Evolutionary conservation across 2,888 invertebrate species (phyloP), one percentile per base, ranked within the genome.

Genomic region (Cantharis rufa): DNA sequence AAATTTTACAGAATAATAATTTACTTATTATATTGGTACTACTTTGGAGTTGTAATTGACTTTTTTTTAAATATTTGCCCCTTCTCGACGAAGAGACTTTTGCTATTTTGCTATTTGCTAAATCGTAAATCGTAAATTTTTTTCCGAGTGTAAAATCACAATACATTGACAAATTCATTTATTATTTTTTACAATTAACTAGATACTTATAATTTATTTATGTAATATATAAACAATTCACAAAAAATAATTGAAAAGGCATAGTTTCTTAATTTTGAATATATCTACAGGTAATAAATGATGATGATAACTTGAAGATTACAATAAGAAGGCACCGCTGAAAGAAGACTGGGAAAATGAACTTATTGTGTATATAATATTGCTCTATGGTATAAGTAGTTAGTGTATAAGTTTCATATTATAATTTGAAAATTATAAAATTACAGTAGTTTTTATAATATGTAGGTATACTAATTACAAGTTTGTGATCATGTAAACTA

Each of bases 241-340:
- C 18, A 16, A 66, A 21, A 66, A 21, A 66, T 66, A 66, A 66
- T 66, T 69, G 7, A 74, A 69, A 72, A 72, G 75, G 74, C 70
- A 78, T 71, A 71, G 72, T 72, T 72, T 75, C 28, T 48, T 74
- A 68, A 71, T 70, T 74, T 77, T 71, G 62, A 27, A 48, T 18
- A 68, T 77, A 77, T 86, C 86, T 86, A 86, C 86, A 86, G 85
- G 86, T 87, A 28, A 10, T 28, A 85, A 86, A 83, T 86, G 84
- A 84, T 85, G 48, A 48, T 48, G 48, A 48, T 48, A 48, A 48
- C 48, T 86, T 85, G 84, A 84, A 85, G 84, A 81, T 85, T 86
- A 87, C 86, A 85, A 87, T 86, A 87, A 88, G 88, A 88, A 88
- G 88, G 88, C 88, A 88, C 88, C 88, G 88, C 88, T 88, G 88